phyloP scores from a whole-genome alignment of 2,113 vertebrate species.

The Chionodraco myersi region DNA sequence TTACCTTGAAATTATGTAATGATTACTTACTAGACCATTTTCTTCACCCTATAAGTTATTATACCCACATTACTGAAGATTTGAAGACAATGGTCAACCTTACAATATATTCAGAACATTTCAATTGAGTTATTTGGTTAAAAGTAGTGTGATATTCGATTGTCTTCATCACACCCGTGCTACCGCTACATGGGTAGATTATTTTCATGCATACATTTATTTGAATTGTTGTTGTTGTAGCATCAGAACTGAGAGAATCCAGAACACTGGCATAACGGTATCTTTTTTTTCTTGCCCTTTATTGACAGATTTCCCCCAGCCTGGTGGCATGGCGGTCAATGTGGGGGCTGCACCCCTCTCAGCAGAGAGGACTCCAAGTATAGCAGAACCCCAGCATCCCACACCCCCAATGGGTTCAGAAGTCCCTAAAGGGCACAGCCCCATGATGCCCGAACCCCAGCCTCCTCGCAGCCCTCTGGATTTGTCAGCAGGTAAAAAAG shows the following conservation, averaged over 20 bases:
- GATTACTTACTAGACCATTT: too few species aligned
- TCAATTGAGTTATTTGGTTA: too few species aligned
- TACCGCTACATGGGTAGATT: neutral
- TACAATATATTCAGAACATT: too few species aligned
- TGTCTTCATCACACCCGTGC: too few species aligned
- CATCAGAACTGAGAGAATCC: neutral
- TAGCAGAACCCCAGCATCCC: slow-evolving; percentile 65
- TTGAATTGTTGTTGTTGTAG: neutral
- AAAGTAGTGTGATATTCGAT: too few species aligned
- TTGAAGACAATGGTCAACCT: too few species aligned
- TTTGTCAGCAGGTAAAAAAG: slow-evolving; percentile 70
- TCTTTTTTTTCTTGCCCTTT: neutral
- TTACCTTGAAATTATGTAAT: too few species aligned
- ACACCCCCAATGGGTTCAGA: slow-evolving; percentile 51
- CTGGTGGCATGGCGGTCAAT: slow-evolving; percentile 43
- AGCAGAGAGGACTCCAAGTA: slow-evolving; percentile 63
- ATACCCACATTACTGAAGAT: too few species aligned
- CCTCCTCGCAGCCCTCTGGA: slow-evolving; percentile 69
- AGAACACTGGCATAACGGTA: neutral
- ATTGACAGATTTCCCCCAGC: slow-evolving; percentile 74
- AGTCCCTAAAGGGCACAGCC: slow-evolving; percentile 49
- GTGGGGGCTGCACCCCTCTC: slow-evolving; percentile 67
- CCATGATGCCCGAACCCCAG: slow-evolving; percentile 73
- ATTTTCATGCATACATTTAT: too few species aligned
- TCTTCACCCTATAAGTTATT: too few species aligned